These are phyloP conservation scores for Bombylius major DNA, from an alignment of 2,888 invertebrate species.

Conservation along the genomic window DNA sequence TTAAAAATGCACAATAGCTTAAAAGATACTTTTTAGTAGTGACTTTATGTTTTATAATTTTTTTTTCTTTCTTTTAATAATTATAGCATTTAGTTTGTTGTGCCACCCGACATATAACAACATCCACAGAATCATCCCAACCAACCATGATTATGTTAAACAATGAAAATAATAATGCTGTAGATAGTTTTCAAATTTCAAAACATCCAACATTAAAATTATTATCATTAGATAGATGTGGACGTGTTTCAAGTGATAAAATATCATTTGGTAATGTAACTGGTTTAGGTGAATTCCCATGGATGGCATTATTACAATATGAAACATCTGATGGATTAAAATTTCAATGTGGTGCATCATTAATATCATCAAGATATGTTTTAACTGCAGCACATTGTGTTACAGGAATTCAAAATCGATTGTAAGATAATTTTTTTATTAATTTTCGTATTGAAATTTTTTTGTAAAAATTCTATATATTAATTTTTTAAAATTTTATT, in stretches of 20 bases:
- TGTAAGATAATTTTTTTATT: slow-evolving; percentile 18
- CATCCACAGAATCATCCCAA: background rate
- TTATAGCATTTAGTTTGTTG: slow-evolving; percentile 3
- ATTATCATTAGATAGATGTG: slow-evolving; percentile 37
- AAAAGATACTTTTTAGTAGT: too few species aligned
- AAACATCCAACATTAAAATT: slow-evolving; percentile 8
- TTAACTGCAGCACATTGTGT: slow-evolving; percentile 31
- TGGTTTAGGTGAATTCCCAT: slow-evolving; percentile 52
- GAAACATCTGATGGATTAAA: slow-evolving; percentile 21
- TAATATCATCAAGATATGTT: slow-evolving; percentile 25
- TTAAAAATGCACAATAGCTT: too few species aligned
- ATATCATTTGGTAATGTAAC: slow-evolving; percentile 51
- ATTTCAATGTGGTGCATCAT: slow-evolving; percentile 33
- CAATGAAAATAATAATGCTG: background rate
- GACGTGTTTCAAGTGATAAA: slow-evolving; percentile 40
- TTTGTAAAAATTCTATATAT: too few species aligned
- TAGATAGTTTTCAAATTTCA: background rate
- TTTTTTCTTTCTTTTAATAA: too few species aligned
- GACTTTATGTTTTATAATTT: too few species aligned
- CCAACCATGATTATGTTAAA: background rate
- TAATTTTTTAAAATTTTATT: background rate
- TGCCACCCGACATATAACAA: slow-evolving; percentile 1
- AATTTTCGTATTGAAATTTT: background rate
- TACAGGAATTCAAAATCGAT: slow-evolving; percentile 8
- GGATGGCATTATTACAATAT: slow-evolving; percentile 63